Evolutionary conservation across 2,113 vertebrate species (phyloP).

Genomic region (Hipposideros armiger): DNA sequence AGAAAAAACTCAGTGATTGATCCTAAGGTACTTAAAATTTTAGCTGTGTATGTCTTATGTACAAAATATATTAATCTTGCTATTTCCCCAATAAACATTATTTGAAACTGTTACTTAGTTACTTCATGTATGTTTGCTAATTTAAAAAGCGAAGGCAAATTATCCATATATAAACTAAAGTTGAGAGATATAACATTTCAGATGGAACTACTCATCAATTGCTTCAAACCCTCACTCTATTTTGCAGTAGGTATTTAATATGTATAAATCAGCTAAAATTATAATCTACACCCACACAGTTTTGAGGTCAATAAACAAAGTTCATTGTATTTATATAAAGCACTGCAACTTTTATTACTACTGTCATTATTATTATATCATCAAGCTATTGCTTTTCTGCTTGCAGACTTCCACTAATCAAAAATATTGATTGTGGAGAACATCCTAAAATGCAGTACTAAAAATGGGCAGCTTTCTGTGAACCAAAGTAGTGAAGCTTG

Average conservation of each 20-base stretch:
- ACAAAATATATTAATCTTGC: neutral
- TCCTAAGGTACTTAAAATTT: neutral
- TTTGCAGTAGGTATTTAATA: neutral
- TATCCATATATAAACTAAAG: neutral
- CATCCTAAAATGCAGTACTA: neutral
- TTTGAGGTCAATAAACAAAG: slow-evolving; percentile 22
- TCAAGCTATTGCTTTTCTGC: neutral
- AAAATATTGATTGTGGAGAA: neutral
- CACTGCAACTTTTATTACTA: neutral
- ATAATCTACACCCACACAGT: neutral
- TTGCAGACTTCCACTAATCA: neutral
- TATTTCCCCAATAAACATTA: neutral
- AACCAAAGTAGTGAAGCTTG: neutral
- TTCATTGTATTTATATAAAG: neutral
- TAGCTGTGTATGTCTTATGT: neutral
- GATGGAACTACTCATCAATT: neutral
- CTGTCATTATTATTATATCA: neutral
- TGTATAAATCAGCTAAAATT: neutral
- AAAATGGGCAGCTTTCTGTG: neutral
- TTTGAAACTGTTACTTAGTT: neutral
- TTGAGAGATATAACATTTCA: neutral
- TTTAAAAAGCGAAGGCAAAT: slow-evolving; percentile 26
- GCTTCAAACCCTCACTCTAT: neutral
- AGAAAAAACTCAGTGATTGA: neutral
- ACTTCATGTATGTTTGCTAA: neutral